phyloP scores from a whole-genome alignment of 2,888 invertebrate genomes.

The Pyrrhosoma nymphula region DNA sequence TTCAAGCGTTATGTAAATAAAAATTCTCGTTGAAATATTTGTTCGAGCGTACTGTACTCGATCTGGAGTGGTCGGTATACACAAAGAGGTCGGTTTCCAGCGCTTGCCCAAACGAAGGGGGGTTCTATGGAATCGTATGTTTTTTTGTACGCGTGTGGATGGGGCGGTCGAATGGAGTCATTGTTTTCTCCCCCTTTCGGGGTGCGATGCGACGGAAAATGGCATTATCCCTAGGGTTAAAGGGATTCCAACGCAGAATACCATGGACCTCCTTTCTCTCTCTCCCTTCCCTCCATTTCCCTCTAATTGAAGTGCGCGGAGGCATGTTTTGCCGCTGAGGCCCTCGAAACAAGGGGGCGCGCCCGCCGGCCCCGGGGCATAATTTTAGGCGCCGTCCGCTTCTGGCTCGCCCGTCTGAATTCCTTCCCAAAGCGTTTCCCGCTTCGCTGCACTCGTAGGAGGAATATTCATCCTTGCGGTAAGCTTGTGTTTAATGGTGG shows the following conservation, averaged over 20 bases:
- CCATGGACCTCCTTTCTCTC: not conserved
- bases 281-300: not conserved
- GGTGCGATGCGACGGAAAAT: not conserved
- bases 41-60: too few relatives aligned
- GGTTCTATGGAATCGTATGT: not conserved
- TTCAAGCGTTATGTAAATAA: too few relatives aligned
- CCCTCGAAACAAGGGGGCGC: not conserved
- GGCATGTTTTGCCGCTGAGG: not conserved
- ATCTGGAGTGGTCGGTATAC: too few relatives aligned
- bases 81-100: too few relatives aligned
- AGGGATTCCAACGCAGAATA: not conserved
- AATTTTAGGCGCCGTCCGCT: not conserved
- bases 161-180: not conserved
- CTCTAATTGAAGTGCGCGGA: conserved; percentile 3
- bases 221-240: not conserved
- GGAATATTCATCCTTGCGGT: not conserved
- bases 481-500: not conserved
- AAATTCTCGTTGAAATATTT: too few relatives aligned
- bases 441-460: not conserved
- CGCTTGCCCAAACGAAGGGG: too few relatives aligned
- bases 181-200: not conserved
- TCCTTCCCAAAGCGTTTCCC: not conserved
- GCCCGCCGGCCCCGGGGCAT: not conserved
- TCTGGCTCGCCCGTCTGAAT: not conserved
- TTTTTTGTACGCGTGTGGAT: not conserved